Base-by-base conservation (phyloP, 2,888 invertebrate species). In the Ceraclea dissimilis region DNA sequence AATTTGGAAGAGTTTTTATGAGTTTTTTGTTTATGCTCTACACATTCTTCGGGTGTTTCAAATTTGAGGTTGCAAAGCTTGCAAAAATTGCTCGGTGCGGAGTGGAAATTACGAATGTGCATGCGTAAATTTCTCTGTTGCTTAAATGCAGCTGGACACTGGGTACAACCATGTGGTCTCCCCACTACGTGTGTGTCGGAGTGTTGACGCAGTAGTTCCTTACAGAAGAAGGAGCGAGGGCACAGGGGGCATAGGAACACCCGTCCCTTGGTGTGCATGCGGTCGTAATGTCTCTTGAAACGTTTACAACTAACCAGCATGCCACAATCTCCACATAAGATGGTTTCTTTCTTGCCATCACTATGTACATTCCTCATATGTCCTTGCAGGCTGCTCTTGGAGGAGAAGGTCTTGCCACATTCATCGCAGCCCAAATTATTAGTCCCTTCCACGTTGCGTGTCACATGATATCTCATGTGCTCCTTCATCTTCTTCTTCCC, bases 121-220 rank as follows among this genome's bases (percentile, higher is more conserved):
- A 58, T 54, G 13, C 54, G 26, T 19, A 54, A 31, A 21, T 58
- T 58, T 19, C 58, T 46, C 31, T 51, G 8, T 26, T 58, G 58
- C 19, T 58, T 58, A 49, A 54, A 58, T 11, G 58, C 58, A 1
- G 54, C 54, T 8, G 51, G 48, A 43, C 54, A 54, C 16, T 43
- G 51, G 21, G 53, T 53, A 21, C 57, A 58, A n/a, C 47, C 51
- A 47, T 58, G 48, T 2, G 57, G 57, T 8, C 57, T 50, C n/a
- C 57, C 57, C 10, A 46, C 48, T 4, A 52, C 48, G 52, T 58
- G 57, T 10, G 57, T 58, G 21, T 54, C 57, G 48, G 53, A 54
- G 21, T 58, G 57, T 21, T 58, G 57, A 6, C 57, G 57, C 13
- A 58, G 48, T 8, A 58, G 44, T 17, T 58, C 57, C 33, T 58